phyloP scores from a whole-genome alignment of 2,888 invertebrate species.

The Limnephilus auricula region DNA sequence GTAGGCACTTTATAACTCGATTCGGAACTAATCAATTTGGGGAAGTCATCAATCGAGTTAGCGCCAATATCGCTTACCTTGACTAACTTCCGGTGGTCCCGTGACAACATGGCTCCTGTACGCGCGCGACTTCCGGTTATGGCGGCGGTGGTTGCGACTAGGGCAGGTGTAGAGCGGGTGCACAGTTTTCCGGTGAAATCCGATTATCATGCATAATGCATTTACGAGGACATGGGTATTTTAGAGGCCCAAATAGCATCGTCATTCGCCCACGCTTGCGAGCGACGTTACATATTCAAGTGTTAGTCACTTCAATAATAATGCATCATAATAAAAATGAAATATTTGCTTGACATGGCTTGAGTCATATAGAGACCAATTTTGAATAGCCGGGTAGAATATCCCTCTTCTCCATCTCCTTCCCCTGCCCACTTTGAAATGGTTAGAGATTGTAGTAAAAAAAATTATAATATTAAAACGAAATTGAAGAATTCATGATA shows the following conservation, averaged over 20 bases:
- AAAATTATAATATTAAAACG: neutral
- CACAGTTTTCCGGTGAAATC: slow-evolving; percentile 29
- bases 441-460: too few species aligned
- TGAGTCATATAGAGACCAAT: neutral
- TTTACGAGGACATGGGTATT: slow-evolving; percentile 30
- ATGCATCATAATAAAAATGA: neutral
- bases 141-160: neutral
- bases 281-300: neutral
- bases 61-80: slow-evolving; percentile 2
- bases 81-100: neutral
- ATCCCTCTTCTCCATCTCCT: neutral
- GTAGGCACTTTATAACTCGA: neutral
- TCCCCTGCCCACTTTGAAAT: neutral
- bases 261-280: neutral
- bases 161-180: neutral
- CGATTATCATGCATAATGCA: slow-evolving; percentile 53
- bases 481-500: neutral
- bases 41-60: neutral
- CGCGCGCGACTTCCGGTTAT: slow-evolving; percentile 28
- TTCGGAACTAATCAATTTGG: neutral
- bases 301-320: neutral
- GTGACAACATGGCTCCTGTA: neutral
- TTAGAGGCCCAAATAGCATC: neutral
- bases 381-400: neutral
- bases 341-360: neutral